Conservation (phyloP, 2,113 vertebrate species). For the Grallaria varia region DNA sequence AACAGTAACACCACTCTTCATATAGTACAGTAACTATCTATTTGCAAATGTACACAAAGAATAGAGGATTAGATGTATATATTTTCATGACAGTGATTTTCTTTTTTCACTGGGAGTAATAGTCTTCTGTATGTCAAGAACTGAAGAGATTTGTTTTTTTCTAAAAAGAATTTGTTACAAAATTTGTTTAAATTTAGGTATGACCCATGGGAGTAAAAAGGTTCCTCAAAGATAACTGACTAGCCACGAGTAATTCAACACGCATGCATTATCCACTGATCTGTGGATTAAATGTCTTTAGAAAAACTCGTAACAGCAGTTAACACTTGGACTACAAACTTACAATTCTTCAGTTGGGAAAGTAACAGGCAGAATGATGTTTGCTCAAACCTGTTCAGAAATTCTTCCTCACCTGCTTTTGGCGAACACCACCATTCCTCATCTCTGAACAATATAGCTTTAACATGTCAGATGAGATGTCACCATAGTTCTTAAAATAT, state of each 20-base stretch:
- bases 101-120: not conserved
- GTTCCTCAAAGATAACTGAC: not conserved
- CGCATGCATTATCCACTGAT: not conserved
- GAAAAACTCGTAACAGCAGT: accelerated
- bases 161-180: not conserved
- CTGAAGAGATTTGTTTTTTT: not conserved
- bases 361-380: not conserved
- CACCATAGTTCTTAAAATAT: not conserved
- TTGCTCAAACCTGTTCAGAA: not conserved
- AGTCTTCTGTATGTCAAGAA: not conserved
- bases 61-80: not conserved
- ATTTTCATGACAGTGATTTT: not conserved
- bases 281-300: not conserved
- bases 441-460: not conserved
- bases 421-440: not conserved
- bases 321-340: not conserved
- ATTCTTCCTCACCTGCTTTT: not conserved
- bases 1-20: not conserved
- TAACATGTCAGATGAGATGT: not conserved
- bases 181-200: too few species aligned
- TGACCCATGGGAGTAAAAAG: not conserved
- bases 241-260: not conserved
- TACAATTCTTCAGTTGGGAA: not conserved
- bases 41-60: not conserved
- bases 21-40: not conserved